These are phyloP conservation scores for Cheilosia impressa DNA, from an alignment of 2,888 invertebrate species.

Conservation along the genomic window DNA sequence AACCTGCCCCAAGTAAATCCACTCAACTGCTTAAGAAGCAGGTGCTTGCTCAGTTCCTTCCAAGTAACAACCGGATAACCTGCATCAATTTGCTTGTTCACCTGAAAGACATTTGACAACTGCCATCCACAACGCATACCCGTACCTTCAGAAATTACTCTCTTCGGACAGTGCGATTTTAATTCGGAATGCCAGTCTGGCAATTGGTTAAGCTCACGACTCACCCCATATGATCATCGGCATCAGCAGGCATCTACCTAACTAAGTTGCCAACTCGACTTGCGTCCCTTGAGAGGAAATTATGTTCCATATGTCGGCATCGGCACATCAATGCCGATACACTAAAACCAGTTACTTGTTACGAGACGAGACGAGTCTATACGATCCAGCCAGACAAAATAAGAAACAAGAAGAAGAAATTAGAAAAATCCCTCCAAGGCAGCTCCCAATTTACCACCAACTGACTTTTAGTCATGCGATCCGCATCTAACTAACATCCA, in stretches of 20 bases:
- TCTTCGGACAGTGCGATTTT: slow-evolving; percentile 19
- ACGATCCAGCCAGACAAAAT: not conserved
- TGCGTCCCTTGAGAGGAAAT: slow-evolving; percentile 56
- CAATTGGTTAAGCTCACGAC: slow-evolving; percentile 1
- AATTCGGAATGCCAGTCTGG: slow-evolving; percentile 17
- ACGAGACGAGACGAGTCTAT: slow-evolving; percentile 19
- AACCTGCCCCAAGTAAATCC: not conserved
- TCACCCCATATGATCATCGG: slow-evolving; percentile 1
- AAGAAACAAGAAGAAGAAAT: not conserved
- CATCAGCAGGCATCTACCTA: not conserved
- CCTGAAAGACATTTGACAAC: slow-evolving; percentile 20
- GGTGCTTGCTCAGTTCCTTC: not conserved
- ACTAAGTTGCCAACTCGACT: slow-evolving; percentile 13
- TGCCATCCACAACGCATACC: not conserved
- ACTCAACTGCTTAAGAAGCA: not conserved
- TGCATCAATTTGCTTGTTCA: slow-evolving; percentile 17
- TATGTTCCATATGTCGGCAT: slow-evolving; percentile 55
- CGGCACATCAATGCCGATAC: slow-evolving; percentile 38
- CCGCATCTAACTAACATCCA: not conserved
- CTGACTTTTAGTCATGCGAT: slow-evolving; percentile 31
- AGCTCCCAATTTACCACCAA: slow-evolving; percentile 49
- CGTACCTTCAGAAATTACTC: slow-evolving; percentile 14
- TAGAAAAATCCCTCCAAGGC: slow-evolving; percentile 24
- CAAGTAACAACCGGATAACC: not conserved
- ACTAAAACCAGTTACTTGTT: slow-evolving; percentile 49